Evolutionary conservation across 2,113 vertebrate genomes (phyloP).

Genomic region (Cervus canadensis): DNA sequence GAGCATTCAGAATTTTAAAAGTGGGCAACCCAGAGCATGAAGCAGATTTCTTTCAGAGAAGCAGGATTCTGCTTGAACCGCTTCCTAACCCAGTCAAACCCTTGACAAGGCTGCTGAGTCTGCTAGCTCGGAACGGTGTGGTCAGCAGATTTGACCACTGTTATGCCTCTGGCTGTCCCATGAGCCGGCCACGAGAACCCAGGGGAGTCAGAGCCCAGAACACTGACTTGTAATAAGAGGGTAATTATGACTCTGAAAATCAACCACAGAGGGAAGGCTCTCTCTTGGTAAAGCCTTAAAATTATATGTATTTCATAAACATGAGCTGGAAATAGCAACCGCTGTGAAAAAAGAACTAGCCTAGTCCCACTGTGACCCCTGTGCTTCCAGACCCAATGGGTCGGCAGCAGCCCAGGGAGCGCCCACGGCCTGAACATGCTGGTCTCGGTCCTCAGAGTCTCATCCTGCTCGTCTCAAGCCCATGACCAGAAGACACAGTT

Average conservation of each 20-base stretch:
- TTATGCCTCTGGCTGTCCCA: neutral
- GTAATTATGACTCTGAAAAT: conserved; percentile 33
- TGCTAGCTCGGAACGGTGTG: neutral
- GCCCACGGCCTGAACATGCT: neutral
- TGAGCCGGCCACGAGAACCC: neutral
- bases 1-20: neutral
- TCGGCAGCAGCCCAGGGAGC: neutral
- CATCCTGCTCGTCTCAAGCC: neutral
- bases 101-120: neutral
- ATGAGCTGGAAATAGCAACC: conserved; percentile 54
- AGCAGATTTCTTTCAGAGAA: neutral
- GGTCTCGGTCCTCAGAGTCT: neutral
- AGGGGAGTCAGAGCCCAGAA: neutral
- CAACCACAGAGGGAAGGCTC: conserved; percentile 53
- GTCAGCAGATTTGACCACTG: conserved; percentile 50
- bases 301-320: conserved; percentile 54
- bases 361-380: neutral
- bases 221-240: conserved; percentile 46
- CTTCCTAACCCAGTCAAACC: neutral
- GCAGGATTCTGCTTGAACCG: neutral
- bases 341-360: neutral
- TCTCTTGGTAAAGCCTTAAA: conserved; percentile 34
- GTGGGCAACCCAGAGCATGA: neutral
- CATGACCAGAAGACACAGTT: neutral
- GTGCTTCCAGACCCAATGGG: neutral